Evolutionary conservation across 2,797 vertebrate species (phyloP).

Genomic region (Microctenopoma lineatum): DNA sequence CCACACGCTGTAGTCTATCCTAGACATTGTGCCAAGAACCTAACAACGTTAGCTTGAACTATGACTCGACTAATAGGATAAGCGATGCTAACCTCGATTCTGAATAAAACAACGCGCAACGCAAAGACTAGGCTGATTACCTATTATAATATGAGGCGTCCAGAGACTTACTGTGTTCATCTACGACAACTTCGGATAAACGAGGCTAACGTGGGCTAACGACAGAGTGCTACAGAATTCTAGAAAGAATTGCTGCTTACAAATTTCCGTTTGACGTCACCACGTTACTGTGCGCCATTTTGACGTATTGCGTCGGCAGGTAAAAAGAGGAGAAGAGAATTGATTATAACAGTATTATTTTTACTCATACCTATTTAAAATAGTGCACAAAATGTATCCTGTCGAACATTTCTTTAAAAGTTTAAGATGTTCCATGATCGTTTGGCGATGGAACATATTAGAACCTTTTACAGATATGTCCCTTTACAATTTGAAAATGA

Average conservation of each 20-base stretch:
- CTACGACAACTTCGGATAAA: neutral
- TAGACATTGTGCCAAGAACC: slow-evolving; percentile 77
- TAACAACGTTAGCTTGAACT: slow-evolving; percentile 54
- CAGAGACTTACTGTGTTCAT: neutral
- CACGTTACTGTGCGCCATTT: slow-evolving; percentile 5
- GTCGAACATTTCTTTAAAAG: too few relatives aligned
- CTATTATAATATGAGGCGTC: neutral
- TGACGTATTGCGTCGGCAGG: neutral
- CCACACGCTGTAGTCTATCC: slow-evolving; percentile 98
- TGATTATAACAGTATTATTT: too few relatives aligned
- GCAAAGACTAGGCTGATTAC: neutral
- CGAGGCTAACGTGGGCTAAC: slow-evolving; percentile 31
- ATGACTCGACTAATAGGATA: slow-evolving; percentile 33
- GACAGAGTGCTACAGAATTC: slow-evolving; percentile 58
- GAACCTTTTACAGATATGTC: too few relatives aligned
- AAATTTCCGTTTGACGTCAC: slow-evolving; percentile 67
- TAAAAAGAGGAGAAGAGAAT: neutral
- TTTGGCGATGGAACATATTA: too few relatives aligned
- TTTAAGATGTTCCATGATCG: too few relatives aligned
- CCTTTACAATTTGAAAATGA: too few relatives aligned
- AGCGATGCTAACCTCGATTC: slow-evolving; percentile 16
- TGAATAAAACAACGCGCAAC: neutral
- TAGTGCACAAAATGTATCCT: too few relatives aligned
- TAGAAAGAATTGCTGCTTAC: slow-evolving; percentile 70
- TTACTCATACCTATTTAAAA: too few relatives aligned